These are phyloP conservation scores for Bubo bubo DNA, from an alignment of 2,113 vertebrate species.

Conservation along the genomic window DNA sequence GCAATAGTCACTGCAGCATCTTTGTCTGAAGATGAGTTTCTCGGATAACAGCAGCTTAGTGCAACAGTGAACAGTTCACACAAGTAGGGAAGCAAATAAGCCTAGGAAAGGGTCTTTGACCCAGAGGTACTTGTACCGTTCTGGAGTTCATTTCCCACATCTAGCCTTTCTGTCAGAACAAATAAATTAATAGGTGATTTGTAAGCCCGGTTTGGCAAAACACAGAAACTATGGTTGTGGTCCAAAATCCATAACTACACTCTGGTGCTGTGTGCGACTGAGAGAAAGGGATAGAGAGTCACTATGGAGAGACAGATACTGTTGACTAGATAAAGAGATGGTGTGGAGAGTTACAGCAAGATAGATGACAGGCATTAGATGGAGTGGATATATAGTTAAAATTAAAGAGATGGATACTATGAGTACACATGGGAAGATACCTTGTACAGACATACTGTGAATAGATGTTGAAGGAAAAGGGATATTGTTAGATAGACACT, in stretches of 20 bases:
- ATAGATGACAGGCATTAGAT: background rate
- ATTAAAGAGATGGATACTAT: constrained; percentile 54
- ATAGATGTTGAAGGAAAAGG: constrained; percentile 35
- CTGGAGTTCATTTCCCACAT: background rate
- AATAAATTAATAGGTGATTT: background rate
- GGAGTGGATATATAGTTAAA: constrained; percentile 10
- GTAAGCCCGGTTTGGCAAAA: accelerated
- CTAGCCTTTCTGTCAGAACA: background rate
- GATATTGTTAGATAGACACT: background rate
- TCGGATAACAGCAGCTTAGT: background rate
- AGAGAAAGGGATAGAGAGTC: background rate
- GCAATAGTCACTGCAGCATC: background rate
- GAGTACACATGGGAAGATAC: constrained; percentile 17
- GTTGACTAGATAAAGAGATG: background rate
- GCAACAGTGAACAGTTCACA: background rate
- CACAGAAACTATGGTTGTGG: background rate
- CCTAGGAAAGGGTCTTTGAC: background rate
- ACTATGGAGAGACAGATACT: background rate
- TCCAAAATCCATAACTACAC: background rate
- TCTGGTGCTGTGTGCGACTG: background rate
- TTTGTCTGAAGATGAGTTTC: constrained; percentile 6
- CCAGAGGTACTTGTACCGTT: background rate
- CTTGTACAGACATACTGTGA: background rate
- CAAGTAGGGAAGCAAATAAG: background rate
- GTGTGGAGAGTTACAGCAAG: background rate